Conservation (phyloP, 2,797 vertebrate genomes). For the Remorina albescens region DNA sequence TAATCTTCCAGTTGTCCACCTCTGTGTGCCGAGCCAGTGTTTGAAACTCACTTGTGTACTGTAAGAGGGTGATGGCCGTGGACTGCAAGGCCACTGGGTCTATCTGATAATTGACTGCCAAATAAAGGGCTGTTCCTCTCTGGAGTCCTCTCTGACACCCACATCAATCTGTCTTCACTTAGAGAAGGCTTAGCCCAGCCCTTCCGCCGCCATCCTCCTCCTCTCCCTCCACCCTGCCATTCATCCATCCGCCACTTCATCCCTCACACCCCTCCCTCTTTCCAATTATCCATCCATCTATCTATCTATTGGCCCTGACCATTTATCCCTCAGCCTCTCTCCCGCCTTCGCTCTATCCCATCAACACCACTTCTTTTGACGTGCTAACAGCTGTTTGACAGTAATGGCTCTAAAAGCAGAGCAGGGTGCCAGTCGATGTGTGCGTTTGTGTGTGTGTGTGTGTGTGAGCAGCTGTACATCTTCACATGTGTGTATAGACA, state of each 20-base stretch:
- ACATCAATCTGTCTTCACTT: slow-evolving; percentile 79
- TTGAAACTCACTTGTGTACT: slow-evolving; percentile 50
- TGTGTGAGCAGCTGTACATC: background rate
- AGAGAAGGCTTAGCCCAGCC: slow-evolving; percentile 60
- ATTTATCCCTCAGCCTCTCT: slow-evolving; percentile 72
- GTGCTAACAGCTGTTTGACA: slow-evolving; percentile 85
- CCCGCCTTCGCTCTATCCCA: slow-evolving; percentile 70
- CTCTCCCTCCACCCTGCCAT: slow-evolving; percentile 53
- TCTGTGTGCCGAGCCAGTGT: slow-evolving; percentile 37
- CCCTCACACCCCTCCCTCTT: slow-evolving; percentile 51
- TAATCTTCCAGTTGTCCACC: slow-evolving; percentile 47
- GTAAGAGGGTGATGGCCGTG: slow-evolving; percentile 54
- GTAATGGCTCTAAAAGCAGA: slow-evolving; percentile 85
- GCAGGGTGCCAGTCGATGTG: slow-evolving; percentile 70
- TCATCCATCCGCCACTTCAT: slow-evolving; percentile 68
- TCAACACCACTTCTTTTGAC: slow-evolving; percentile 77
- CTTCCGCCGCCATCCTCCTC: slow-evolving; percentile 16
- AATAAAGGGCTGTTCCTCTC: slow-evolving; percentile 79
- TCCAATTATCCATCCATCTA: slow-evolving; percentile 79
- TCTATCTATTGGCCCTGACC: slow-evolving; percentile 77
- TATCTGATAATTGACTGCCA: slow-evolving; percentile 83
- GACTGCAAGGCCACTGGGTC: slow-evolving; percentile 75
- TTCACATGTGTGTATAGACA: slow-evolving; percentile 20
- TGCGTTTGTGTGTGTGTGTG: slow-evolving; percentile 22
- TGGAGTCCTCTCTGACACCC: slow-evolving; percentile 73